Percentiles rank a stretch among this genome's conserved stretches.
Evolutionary conservation across 2,888 invertebrate genomes (phyloP).

Genomic region (Lithophane leautieri): DNA sequence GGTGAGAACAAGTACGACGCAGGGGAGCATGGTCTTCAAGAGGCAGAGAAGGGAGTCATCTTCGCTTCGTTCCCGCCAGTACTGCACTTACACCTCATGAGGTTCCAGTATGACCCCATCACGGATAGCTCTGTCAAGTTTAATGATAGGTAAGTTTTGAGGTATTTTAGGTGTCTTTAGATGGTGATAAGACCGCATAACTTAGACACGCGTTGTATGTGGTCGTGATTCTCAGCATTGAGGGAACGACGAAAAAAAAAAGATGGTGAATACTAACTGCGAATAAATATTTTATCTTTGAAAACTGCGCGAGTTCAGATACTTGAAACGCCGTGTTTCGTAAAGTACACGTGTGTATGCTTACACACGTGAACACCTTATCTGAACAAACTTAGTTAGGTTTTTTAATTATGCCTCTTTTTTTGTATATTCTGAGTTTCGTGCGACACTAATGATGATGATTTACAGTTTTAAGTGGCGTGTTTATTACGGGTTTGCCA

Average conservation of each 20-base stretch:
- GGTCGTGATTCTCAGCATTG: background rate
- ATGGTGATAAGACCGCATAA: background rate
- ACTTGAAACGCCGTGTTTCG: background rate
- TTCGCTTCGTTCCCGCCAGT: constrained; percentile 99
- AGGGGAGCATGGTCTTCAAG: constrained; percentile 98
- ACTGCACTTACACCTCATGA: constrained; percentile 98
- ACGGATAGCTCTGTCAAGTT: constrained; percentile 99
- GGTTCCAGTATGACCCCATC: constrained; percentile 99
- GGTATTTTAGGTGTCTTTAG: background rate
- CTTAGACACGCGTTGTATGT: background rate
- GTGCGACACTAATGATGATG: background rate
- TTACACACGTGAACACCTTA: too few species aligned
- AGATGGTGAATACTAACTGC: too few species aligned
- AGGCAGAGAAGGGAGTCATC: constrained; percentile 99
- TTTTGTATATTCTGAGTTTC: background rate
- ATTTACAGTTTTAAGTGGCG: background rate
- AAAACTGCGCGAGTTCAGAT: background rate
- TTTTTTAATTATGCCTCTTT: background rate
- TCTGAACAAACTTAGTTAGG: background rate
- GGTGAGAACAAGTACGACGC: constrained; percentile 99
- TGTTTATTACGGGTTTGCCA: background rate
- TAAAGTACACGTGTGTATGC: background rate
- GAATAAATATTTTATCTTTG: background rate
- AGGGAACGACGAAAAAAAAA: too few species aligned
- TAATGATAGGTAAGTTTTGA: constrained; percentile 92